Percentiles rank a stretch among this genome's conserved stretches.
Conservation (phyloP, 2,888 invertebrate species). For the Rotaria socialis region DNA sequence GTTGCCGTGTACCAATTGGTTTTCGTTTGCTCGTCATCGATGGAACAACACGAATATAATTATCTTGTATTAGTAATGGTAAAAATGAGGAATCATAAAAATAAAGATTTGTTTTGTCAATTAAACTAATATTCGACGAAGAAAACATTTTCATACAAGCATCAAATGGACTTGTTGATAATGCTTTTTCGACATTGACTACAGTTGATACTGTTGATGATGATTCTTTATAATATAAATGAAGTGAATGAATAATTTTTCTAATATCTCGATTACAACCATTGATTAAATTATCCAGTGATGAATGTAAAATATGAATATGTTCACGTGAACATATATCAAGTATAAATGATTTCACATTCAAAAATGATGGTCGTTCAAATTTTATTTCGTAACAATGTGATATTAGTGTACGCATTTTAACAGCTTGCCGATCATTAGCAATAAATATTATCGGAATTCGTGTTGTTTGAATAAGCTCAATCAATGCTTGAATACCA, state of each 20-base stretch:
- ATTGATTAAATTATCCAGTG: slow-evolving; percentile 74
- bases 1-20: slow-evolving; percentile 57
- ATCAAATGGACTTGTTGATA: slow-evolving; percentile 79
- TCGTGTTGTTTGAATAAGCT: slow-evolving; percentile 72
- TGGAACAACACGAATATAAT: slow-evolving; percentile 69
- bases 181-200: slow-evolving; percentile 54
- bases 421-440: slow-evolving; percentile 82
- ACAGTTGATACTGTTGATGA: neutral
- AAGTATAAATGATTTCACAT: slow-evolving; percentile 85
- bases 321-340: slow-evolving; percentile 85
- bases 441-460: slow-evolving; percentile 72
- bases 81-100: slow-evolving; percentile 92
- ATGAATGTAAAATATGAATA: slow-evolving; percentile 71
- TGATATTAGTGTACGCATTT: slow-evolving; percentile 84
- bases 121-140: slow-evolving; percentile 64
- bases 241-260: slow-evolving; percentile 65
- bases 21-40: slow-evolving; percentile 51
- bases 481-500: slow-evolving; percentile 79
- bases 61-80: slow-evolving; percentile 96
- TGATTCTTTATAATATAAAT: slow-evolving; percentile 36
- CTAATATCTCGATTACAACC: slow-evolving; percentile 87
- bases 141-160: slow-evolving; percentile 82
- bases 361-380: slow-evolving; percentile 76
- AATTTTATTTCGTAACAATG: slow-evolving; percentile 87
- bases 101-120: slow-evolving; percentile 82